Evolutionary conservation across 2,797 vertebrate genomes (phyloP).

Genomic region (Urosaurus nigricauda): DNA sequence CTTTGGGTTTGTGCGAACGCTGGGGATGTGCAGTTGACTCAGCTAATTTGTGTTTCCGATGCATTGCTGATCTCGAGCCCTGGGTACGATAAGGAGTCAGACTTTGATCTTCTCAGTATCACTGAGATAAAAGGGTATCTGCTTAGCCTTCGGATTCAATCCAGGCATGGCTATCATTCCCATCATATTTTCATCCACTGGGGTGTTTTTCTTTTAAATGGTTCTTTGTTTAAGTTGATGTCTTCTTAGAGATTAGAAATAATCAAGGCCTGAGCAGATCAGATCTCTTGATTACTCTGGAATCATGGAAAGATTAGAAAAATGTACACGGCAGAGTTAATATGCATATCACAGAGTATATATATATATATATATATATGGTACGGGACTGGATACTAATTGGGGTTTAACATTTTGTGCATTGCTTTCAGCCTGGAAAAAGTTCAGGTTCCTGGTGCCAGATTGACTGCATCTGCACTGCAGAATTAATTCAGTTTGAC

Average conservation of each 20-base stretch:
- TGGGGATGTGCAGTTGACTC: constrained; percentile 53
- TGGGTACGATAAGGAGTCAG: constrained; percentile 53
- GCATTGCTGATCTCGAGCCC: background rate
- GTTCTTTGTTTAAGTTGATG: background rate
- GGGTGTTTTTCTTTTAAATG: background rate
- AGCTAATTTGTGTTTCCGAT: constrained; percentile 23
- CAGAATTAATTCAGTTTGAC: too few species aligned
- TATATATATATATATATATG: background rate
- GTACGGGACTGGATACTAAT: too few species aligned
- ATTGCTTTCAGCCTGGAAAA: background rate
- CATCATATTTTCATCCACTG: constrained; percentile 37
- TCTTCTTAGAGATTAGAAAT: background rate
- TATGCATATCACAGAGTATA: background rate
- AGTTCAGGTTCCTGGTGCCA: background rate
- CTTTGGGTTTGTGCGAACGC: too few species aligned
- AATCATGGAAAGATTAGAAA: background rate
- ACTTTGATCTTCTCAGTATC: constrained; percentile 46
- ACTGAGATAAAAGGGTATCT: constrained; percentile 17
- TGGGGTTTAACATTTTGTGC: background rate
- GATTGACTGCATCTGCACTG: too few species aligned
- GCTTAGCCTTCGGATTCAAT: background rate
- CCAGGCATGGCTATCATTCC: background rate
- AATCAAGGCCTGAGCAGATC: background rate
- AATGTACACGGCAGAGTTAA: background rate
- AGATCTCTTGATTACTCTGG: background rate